Evolutionary conservation across 2,888 invertebrate genomes (phyloP), one percentile per base, ranked within the genome.

Genomic region (Heliconius hortense): DNA sequence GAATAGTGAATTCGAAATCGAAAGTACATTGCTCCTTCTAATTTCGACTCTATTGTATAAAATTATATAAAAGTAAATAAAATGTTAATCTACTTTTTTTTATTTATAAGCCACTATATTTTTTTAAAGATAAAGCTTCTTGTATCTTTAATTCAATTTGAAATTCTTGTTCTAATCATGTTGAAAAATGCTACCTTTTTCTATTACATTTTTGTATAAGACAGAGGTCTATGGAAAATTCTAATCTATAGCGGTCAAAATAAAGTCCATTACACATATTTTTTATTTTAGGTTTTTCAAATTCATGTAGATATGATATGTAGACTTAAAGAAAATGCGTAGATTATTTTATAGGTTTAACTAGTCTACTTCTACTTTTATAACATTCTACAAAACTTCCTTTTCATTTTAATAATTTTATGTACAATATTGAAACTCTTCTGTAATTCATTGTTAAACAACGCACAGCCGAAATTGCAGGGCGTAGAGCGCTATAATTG

Each of bases 1-100:
- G 79, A 73, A 77, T 77, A 78, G 76, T 78, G 78, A 75, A 73
- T 79, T 80, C 76, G 82, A 83, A 82, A 83, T 77, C 77, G 83
- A 83, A 83, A 83, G 83, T 83, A 69, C 56, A 73, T 71, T 69
- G 62, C 76, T 79, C 75, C 77, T 72, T 67, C 43, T 56, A 68
- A 73, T 63, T 72, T 56, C 48, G 48, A 62, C 66, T 59, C 53
- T 72, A 77, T 56, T 53, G 31, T 56, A 31, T n/a, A 5, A 53
- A 35, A 35, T 0, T 35, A 35, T 8, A 8, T 35, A 35, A 35
- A 28, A 68, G 21, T 53, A 53, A 5, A 15, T 18, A 48, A n/a
- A 28, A 43, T 67, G 21, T 68, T n/a, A 53, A 53, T 53, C 5
- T 53, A 5, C 4, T 13, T 53, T 31, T 21, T 26, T 15, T 28